These are phyloP conservation scores for Tokudaia tokunoshimensis DNA, from an alignment of 2,797 vertebrate genomes.

Conservation along the genomic window DNA sequence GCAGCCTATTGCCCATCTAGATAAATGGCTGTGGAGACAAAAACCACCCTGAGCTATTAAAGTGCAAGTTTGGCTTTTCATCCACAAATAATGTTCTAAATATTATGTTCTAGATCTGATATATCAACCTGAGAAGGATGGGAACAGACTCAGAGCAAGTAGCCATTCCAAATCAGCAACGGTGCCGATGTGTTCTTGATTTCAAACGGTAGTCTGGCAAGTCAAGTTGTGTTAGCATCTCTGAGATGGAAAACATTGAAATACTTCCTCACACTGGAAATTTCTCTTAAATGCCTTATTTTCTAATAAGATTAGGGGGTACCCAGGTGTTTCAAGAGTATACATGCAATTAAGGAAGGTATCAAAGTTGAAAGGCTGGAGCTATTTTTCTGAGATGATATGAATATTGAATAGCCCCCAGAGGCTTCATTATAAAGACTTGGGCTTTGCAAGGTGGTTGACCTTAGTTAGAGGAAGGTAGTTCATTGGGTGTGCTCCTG, in stretches of 20 bases:
- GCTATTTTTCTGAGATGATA: background rate
- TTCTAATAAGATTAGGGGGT: constrained; percentile 7
- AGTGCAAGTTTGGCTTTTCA: constrained; percentile 37
- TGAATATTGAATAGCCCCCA: background rate
- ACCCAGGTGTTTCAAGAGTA: background rate
- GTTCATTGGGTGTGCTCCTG: background rate
- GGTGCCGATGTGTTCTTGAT: background rate
- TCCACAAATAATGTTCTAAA: constrained; percentile 5
- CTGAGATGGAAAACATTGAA: background rate
- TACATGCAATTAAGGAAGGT: background rate
- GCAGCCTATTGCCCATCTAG: background rate
- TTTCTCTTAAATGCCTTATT: background rate
- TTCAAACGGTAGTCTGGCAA: background rate
- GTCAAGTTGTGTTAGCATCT: background rate
- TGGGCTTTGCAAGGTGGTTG: background rate
- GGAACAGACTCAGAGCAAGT: background rate
- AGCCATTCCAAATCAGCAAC: background rate
- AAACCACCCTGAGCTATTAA: background rate
- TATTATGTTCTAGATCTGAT: background rate
- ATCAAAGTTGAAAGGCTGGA: background rate
- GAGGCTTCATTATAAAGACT: background rate
- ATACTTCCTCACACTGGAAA: background rate
- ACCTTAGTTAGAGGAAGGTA: background rate
- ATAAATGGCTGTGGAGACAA: background rate
- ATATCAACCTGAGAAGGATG: background rate